A percentile compares a stretch with the other conserved stretches of the same genome.
Evolutionary conservation across 2,113 vertebrate genomes (phyloP).

Genomic region (Bagarius yarrelli): DNA sequence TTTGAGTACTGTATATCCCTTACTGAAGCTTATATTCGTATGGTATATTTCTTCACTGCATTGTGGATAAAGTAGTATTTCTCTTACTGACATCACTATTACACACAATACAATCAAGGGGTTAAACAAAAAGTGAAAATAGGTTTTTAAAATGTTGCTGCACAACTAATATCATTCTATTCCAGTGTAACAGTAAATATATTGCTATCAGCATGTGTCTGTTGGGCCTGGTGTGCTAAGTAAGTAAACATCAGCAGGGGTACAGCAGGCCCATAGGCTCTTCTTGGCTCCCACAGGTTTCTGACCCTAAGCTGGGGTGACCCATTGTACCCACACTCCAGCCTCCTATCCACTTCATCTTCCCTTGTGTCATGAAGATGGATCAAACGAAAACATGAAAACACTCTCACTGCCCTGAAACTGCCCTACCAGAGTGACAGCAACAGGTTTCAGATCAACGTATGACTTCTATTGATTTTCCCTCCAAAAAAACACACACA

Average conservation of each 20-base stretch:
- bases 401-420: conserved; percentile 54
- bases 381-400: conserved; percentile 68
- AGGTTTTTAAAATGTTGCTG: not conserved
- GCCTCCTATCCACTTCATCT: conserved; percentile 58
- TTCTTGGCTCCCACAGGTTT: conserved; percentile 45
- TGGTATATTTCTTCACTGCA: not conserved
- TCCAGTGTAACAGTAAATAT: not conserved
- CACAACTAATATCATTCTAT: not conserved
- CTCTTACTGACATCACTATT: not conserved
- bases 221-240: conserved; percentile 29
- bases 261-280: conserved; percentile 32
- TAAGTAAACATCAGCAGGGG: conserved; percentile 50
- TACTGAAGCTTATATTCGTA: not conserved
- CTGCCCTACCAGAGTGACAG: conserved; percentile 72
- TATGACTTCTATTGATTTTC: conserved; percentile 54
- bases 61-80: not conserved
- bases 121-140: conserved; percentile 8
- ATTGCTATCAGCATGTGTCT: not conserved
- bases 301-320: conserved; percentile 47
- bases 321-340: conserved; percentile 33
- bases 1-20: no score
- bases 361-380: conserved; percentile 77
- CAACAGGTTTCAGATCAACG: conserved; percentile 75
- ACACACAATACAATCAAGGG: not conserved
- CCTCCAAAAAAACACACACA: conserved; percentile 12